Conservation (phyloP, 2,888 invertebrate species). For the Polyploca ridens region DNA sequence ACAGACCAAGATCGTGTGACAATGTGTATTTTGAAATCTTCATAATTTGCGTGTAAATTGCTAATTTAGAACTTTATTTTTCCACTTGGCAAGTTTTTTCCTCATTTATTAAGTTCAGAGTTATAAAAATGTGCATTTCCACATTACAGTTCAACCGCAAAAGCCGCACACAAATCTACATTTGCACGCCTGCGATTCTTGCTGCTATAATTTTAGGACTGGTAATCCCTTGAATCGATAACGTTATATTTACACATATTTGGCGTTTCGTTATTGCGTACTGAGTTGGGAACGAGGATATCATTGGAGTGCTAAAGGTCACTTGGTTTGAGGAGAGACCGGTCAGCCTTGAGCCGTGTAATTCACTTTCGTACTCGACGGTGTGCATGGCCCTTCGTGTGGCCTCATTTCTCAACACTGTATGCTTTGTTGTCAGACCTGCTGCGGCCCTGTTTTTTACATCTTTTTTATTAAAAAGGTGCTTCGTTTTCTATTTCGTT, state of each 20-base stretch:
- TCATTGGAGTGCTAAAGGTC: constrained; percentile 77
- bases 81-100: not conserved
- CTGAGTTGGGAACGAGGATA: constrained; percentile 77
- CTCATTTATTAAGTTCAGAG: constrained; percentile 13
- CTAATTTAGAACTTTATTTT: not conserved
- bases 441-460: constrained; percentile 22
- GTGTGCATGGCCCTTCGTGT: constrained; percentile 72
- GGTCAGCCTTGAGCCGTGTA: constrained; percentile 80
- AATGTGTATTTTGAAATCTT: not conserved
- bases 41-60: not conserved
- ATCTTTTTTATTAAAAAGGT: not conserved
- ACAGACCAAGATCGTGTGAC: not conserved
- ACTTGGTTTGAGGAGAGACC: constrained; percentile 80
- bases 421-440: constrained; percentile 64
- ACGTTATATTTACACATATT: constrained; percentile 45
- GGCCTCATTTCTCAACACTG: constrained; percentile 76
- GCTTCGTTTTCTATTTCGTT: not conserved
- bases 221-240: constrained; percentile 31
- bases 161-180: constrained; percentile 1
- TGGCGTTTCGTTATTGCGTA: constrained; percentile 63
- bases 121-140: constrained; percentile 5
- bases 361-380: constrained; percentile 78
- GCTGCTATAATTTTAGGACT: constrained; percentile 21
- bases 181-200: not conserved
- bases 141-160: constrained; percentile 4